Percentiles rank a stretch among this genome's conserved stretches.
phyloP scores from a whole-genome alignment of 1,140 invertebrate species.

The Sycobia sp. region DNA sequence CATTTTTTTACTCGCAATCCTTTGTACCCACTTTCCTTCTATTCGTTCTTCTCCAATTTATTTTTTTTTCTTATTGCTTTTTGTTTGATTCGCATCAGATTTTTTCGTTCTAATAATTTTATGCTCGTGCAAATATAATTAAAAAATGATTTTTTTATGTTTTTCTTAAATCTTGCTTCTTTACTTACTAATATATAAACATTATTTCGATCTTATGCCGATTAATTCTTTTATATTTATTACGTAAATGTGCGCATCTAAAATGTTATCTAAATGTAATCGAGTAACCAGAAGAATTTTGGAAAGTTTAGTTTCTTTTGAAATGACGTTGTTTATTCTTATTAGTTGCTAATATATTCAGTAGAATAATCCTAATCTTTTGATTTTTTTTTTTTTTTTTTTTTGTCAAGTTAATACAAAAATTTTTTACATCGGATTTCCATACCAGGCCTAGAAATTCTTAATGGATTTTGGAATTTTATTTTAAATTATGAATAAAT shows the following conservation, averaged over 20 bases:
- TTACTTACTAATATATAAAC: no score
- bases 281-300: constrained; percentile 4
- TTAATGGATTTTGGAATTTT: constrained; percentile 23
- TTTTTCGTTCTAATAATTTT: neutral
- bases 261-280: no score
- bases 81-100: neutral
- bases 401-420: constrained; percentile 27
- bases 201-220: no score
- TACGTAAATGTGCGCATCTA: no score
- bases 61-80: no score
- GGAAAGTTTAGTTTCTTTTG: constrained; percentile 20
- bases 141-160: no score
- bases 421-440: constrained; percentile 18
- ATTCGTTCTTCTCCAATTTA: no score
- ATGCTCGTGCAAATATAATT: neutral
- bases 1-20: neutral
- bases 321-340: neutral
- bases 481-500: constrained; percentile 25
- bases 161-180: no score
- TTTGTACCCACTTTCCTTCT: no score
- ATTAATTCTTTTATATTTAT: no score
- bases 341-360: constrained; percentile 9
- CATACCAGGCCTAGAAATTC: constrained; percentile 17
- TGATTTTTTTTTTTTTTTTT: constrained; percentile 12
- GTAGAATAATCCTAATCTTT: no score